Conservation (phyloP, 2,888 invertebrate genomes). For the Frankliniella intonsa region DNA sequence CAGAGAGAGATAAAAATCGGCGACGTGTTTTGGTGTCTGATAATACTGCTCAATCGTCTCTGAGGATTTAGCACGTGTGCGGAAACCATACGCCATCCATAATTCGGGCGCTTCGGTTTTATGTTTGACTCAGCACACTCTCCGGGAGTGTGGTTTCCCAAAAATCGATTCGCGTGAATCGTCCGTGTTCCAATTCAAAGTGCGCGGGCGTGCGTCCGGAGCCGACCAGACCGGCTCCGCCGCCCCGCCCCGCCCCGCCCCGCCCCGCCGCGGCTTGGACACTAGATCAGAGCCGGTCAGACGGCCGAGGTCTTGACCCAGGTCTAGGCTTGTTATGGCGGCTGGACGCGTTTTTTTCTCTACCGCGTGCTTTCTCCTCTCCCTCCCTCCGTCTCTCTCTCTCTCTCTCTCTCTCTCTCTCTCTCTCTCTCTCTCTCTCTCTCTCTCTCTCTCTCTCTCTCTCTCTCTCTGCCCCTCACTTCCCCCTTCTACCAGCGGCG, state of each 20-base stretch:
- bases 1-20: too few relatives aligned
- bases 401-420: neutral
- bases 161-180: too few relatives aligned
- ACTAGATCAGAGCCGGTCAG: neutral
- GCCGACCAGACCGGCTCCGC: neutral
- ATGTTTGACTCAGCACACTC: neutral
- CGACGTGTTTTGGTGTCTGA: too few relatives aligned
- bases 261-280: neutral
- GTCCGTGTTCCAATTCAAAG: neutral
- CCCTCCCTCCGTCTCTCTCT: neutral
- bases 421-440: neutral
- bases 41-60: too few relatives aligned
- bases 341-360: neutral
- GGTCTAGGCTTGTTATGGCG: neutral
- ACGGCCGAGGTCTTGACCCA: constrained; percentile 11
- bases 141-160: neutral
- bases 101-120: too few relatives aligned
- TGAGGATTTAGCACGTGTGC: too few relatives aligned
- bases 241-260: neutral
- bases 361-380: neutral
- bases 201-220: neutral
- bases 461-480: neutral
- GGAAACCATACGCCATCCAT: too few relatives aligned
- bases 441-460: too few relatives aligned
- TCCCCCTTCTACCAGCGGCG: too few relatives aligned